Conservation (phyloP, 1,140 invertebrate species). For the Drosophila punjabiensis region DNA sequence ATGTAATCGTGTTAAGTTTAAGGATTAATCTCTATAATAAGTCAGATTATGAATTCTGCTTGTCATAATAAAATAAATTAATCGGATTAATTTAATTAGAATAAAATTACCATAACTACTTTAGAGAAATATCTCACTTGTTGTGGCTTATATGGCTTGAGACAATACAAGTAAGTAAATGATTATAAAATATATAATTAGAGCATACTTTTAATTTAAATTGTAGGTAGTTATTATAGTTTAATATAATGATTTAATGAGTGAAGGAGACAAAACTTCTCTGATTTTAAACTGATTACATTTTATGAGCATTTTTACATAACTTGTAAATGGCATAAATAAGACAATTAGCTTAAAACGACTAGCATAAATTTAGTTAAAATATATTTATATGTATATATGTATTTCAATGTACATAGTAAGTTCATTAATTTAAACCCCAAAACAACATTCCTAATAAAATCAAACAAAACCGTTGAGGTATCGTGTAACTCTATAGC, state of each 20-base stretch:
- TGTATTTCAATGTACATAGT: neutral
- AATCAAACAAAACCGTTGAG: neutral
- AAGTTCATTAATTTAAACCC: neutral
- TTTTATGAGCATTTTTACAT: neutral
- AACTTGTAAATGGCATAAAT: neutral
- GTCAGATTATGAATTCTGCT: neutral
- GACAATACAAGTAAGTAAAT: neutral
- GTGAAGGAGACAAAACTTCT: neutral
- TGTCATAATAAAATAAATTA: conserved; percentile 1
- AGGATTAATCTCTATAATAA: neutral
- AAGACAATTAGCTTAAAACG: neutral
- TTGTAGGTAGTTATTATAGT: neutral
- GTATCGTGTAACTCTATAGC: conserved; percentile 33
- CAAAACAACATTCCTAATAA: neutral
- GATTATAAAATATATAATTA: neutral
- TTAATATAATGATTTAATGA: neutral
- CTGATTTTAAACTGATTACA: neutral
- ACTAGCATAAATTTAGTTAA: neutral
- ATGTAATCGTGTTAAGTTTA: too few species aligned
- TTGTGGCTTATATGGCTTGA: neutral
- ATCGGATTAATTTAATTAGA: conserved; percentile 4
- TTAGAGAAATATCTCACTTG: too few species aligned
- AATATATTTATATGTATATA: neutral
- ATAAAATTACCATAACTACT: conserved; percentile 6
- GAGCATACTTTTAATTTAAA: neutral